Base-by-base conservation (phyloP, 2,888 invertebrate genomes). In the Nemurella pictetii region DNA sequence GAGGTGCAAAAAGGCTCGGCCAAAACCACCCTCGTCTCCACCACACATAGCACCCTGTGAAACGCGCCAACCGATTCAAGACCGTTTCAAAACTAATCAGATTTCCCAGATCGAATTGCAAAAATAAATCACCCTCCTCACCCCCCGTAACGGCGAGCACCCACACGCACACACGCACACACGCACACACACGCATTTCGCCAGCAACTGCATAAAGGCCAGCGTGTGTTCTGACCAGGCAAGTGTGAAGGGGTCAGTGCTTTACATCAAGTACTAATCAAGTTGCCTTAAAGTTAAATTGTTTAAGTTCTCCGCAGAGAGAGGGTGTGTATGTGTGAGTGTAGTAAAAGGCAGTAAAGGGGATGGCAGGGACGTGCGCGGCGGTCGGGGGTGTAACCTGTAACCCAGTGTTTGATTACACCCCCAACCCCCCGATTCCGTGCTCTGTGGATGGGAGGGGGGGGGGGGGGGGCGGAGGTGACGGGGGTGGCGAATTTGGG, bases 201-300 rank as follows among this genome's bases (percentile, higher is more conserved):
- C 35, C 35, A 4, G 12, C 35, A 12, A 35, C 55, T 7, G 55
- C 20, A 3, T 55, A 20, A 2, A n/a, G 3, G 78, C 1, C 81
- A 28, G 12, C 5, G 82, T 72, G 82, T 1, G 28, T 55, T n/a
- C n/a, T 12, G 82, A 12, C 27, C 29, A 72, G 72, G 72, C 20
- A 72, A 25, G 72, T n/a, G 72, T 15, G 27, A 26, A 82, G 82
- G 28, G 82, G 82, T 82, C 82, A 82, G 82, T 25, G 55, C 55
- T 36, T 81, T 82, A 82, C 82, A 82, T 82, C 85, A 85, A 85
- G 85, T 85, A 84, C 80, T 86, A 85, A 86, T 85, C 84, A 86
- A 86, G 85, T 86, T 86, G 83, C 83, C 84, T 84, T 86, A 85
- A 86, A 86, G 86, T 86, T 86, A 86, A 85, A 85, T 86, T 86